Base-by-base conservation (phyloP, 2,797 vertebrate species). In the Sciurus vulgaris region DNA sequence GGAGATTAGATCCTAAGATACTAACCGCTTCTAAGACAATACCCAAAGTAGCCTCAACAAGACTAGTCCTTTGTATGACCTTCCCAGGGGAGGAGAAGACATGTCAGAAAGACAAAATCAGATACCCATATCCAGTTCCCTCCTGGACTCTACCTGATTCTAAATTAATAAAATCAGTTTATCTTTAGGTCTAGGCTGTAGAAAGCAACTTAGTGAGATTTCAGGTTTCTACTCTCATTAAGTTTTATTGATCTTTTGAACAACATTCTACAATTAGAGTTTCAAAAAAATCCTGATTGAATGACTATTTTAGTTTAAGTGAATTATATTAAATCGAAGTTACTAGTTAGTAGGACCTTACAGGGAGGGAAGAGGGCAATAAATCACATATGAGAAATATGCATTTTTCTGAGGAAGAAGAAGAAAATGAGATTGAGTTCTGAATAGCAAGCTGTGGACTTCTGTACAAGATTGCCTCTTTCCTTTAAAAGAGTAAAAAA, bases 281-380 rank as follows among this genome's bases (percentile, higher is more conserved):
- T 65, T 59, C 6, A 67, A 91, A 38, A 38, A 89, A 90, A 81
- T 35, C 3, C 26, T n/a, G 14, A 63, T 1, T 54, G 49, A 96
- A 86, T 73, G n/a, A 85, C 91, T 12, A 90, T 26, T 91, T 92
- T 73, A 77, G 59, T n/a, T 38, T 76, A 79, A 96, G 86, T 77
- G 33, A 78, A 86, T 1, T 88, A 30, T 28, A 84, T 59, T 26
- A 95, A 87, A 35, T 59, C 33, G 63, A 90, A 86, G 35, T 70
- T 83, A 67, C 22, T 22, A n/a, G 24, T 76, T 35, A 56, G 59
- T 73, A 94, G 70, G 49, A 70, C 35, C 18, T 61, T 38, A 90
- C 3, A 85, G 24, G 26, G 69, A 35, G 54, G 13, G 54, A 87
- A 79, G 49, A 70, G 47, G 38, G 20, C 41, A 78, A 81, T 74